Conservation (phyloP, 2,888 invertebrate species). For the Tholera decimalis region DNA sequence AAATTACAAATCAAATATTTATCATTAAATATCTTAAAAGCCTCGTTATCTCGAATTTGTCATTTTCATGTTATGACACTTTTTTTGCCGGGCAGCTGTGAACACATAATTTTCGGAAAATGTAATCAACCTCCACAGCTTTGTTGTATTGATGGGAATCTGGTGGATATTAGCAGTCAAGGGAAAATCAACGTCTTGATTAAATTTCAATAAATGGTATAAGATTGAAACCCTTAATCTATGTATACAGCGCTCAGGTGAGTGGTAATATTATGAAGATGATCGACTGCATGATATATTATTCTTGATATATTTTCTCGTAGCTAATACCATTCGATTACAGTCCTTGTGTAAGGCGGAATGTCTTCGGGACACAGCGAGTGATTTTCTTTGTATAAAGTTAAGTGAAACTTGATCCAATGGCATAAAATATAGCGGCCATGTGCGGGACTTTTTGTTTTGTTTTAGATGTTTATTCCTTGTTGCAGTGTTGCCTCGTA, state of each 20-base stretch:
- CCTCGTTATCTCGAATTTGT: no score
- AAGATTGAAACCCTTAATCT: constrained; percentile 66
- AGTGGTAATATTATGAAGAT: constrained; percentile 58
- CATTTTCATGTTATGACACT: no score
- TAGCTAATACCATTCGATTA: constrained; percentile 68
- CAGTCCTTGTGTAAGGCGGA: constrained; percentile 57
- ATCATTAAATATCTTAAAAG: no score
- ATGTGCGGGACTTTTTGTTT: constrained; percentile 67
- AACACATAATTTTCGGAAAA: constrained; percentile 33
- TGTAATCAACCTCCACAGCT: constrained; percentile 32
- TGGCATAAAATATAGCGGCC: constrained; percentile 65
- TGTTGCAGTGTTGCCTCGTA: constrained; percentile 50
- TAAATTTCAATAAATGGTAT: constrained; percentile 67
- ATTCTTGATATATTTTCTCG: constrained; percentile 60
- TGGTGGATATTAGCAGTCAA: constrained; percentile 61
- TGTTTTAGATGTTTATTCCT: constrained; percentile 63
- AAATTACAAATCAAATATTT: no score
- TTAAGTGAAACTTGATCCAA: constrained; percentile 66
- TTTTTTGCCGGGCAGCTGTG: no score
- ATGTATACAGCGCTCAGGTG: constrained; percentile 62
- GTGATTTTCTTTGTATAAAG: constrained; percentile 67
- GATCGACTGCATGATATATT: constrained; percentile 57
- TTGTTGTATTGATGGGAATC: constrained; percentile 55
- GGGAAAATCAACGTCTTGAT: constrained; percentile 61
- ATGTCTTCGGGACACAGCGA: constrained; percentile 60